Percentiles rank a stretch among this genome's conserved stretches.
Conservation (phyloP, 2,888 invertebrate species). For the Lepas anatifera region DNA sequence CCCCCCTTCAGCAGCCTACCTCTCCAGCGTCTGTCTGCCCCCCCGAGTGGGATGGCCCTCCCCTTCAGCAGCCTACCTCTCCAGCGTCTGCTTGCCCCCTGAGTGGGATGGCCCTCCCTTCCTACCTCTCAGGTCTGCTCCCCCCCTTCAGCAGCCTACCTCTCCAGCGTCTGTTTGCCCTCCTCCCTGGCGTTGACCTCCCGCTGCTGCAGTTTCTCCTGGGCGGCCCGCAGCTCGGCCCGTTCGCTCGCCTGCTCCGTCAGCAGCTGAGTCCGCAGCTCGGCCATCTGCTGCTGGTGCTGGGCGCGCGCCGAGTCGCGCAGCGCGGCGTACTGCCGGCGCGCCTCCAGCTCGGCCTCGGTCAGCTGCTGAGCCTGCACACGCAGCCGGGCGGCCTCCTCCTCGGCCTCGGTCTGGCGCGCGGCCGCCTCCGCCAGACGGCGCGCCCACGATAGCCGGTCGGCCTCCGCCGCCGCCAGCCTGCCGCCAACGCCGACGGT, state of each 20-base stretch:
- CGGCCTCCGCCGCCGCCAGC: neutral
- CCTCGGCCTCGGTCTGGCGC: neutral
- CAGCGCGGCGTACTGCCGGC: neutral
- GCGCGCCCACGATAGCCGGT: neutral
- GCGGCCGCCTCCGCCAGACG: neutral
- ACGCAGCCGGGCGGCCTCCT: neutral
- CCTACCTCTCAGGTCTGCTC: no score
- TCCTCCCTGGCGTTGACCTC: neutral
- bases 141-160: no score
- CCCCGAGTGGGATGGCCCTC: no score
- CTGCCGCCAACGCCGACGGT: neutral
- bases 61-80: no score
- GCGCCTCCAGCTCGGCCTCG: constrained; percentile 1
- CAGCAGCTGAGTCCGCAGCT: constrained; percentile 1
- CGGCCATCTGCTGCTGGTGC: constrained; percentile 8
- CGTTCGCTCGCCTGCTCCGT: neutral
- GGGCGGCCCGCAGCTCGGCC: neutral
- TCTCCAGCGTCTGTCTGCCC: no score
- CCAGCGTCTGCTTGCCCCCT: no score
- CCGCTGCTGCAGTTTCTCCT: neutral
- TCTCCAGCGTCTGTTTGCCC: neutral
- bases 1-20: no score
- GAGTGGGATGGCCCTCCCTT: no score
- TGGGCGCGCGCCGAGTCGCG: constrained; percentile 5
- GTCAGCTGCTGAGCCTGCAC: neutral